phyloP scores from a whole-genome alignment of 30 jellyfish, hydroid and myxozoan species.

The Catostylus mosaicus region DNA sequence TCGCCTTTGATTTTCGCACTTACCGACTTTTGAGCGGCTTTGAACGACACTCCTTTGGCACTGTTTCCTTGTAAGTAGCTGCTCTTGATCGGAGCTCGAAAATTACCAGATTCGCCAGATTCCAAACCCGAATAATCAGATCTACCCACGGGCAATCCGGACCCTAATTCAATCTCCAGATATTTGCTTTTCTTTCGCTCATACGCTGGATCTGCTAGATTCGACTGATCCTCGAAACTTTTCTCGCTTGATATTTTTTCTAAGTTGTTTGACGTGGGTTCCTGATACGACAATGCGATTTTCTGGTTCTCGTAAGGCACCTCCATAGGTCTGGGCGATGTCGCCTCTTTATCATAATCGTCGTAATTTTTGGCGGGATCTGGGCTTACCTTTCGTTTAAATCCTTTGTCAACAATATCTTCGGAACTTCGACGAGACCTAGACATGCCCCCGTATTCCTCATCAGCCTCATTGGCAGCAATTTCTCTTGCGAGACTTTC shows the following conservation, averaged over 20 bases:
- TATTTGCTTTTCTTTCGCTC: slow-evolving; percentile 20
- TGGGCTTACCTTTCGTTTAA: slow-evolving; percentile 22
- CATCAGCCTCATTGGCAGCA: background rate
- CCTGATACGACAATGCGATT: background rate
- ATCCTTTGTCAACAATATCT: background rate
- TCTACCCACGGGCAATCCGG: background rate
- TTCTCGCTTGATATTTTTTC: slow-evolving; percentile 4
- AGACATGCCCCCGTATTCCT: slow-evolving; percentile 6
- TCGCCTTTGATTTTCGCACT: background rate
- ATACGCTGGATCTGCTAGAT: background rate
- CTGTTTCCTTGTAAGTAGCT: background rate
- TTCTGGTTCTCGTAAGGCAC: slow-evolving; percentile 18
- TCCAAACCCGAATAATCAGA: background rate
- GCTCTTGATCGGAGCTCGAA: background rate
- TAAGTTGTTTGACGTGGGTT: background rate
- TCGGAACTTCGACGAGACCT: slow-evolving; percentile 29
- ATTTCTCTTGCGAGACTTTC: background rate
- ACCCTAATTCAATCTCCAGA: background rate
- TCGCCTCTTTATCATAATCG: background rate
- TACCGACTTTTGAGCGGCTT: background rate
- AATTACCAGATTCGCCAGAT: background rate
- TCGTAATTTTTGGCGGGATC: slow-evolving; percentile 9
- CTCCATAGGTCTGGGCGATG: slow-evolving; percentile 13
- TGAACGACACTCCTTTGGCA: background rate
- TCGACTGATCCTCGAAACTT: background rate